Evolutionary conservation across 2,113 vertebrate genomes (phyloP), one percentile per base, ranked within the genome.

Genomic region (Anhinga anhinga): DNA sequence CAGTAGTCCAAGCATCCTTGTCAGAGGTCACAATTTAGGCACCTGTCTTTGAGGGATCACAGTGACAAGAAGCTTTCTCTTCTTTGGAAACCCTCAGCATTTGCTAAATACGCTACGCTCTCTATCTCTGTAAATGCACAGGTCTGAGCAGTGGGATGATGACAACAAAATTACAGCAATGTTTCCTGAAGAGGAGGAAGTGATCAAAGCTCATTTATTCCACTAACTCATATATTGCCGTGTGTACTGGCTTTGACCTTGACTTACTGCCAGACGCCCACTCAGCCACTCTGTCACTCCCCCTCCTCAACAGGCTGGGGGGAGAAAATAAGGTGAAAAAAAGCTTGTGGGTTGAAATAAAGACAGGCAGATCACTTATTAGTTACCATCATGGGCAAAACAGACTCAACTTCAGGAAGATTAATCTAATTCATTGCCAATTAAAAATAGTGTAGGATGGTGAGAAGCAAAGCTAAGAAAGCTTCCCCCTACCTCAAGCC

Each of bases 401-500:
- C 4, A 80, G 36, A 44, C 12, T 65, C 29, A 77, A 3, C 11
- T 76, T 90, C 3, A 1, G 15, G 32, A 80, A 63, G 32, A 80
- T 32, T 63, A 58, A 85, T 70, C 73, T 70, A 79, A 45, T 77
- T 80, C 70, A 18, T 66, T 83, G n/a, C 5, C 30, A 84, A 47
- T 61, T 80, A 30, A 70, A 88, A 86, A 9, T 23, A 66, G 19
- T 22, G 25, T 66, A 81, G 50, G 40, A 61, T 56, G 49, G 23
- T 47, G 23, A 70, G 82, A 88, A 83, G 6, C 6, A 86, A 77
- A 95, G 26, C 19, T 49, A 7, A 40, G 70, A 76, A 72, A 47
- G 2, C 4, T 59, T 88, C 3, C 15, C 4, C 15, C 4, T 25
- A 45, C 9, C 1, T 3, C 14, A 10, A 4, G 4, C 2, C 50